Percentiles rank a stretch among this genome's conserved stretches.
Conservation (phyloP, 1,140 invertebrate species). For the Bombyx mandarina region DNA sequence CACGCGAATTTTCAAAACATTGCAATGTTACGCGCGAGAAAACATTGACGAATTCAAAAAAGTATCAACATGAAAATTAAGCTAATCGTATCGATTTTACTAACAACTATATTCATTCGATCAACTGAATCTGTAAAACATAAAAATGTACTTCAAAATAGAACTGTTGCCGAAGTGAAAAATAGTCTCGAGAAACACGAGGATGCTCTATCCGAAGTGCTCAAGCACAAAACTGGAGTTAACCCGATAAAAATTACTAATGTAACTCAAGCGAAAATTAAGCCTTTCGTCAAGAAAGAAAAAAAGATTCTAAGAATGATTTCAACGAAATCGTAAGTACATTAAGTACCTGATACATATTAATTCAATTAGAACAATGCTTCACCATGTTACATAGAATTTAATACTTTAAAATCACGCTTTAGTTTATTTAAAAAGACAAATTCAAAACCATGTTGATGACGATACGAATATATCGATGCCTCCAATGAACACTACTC, state of each 20-base stretch:
- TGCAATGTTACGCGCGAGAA: neutral
- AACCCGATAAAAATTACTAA: slow-evolving; percentile 38
- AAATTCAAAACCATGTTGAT: no score
- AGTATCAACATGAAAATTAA: slow-evolving; percentile 1
- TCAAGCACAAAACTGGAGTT: slow-evolving; percentile 37
- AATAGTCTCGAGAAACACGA: slow-evolving; percentile 43
- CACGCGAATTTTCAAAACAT: neutral
- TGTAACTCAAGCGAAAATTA: slow-evolving; percentile 29
- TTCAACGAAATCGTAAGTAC: slow-evolving; percentile 33
- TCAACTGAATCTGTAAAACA: slow-evolving; percentile 8
- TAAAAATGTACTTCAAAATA: slow-evolving; percentile 12
- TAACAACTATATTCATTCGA: neutral
- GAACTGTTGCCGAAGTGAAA: slow-evolving; percentile 30
- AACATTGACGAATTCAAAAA: neutral
- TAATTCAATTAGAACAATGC: neutral
- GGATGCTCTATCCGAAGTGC: slow-evolving; percentile 26
- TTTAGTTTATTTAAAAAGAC: no score
- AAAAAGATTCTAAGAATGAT: slow-evolving; percentile 23
- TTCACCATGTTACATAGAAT: no score
- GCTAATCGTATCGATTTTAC: neutral
- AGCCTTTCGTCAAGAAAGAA: slow-evolving; percentile 19
- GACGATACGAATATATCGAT: no score
- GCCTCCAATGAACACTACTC: no score
- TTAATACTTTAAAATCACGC: no score
- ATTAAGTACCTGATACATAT: neutral